Conservation (phyloP, 1,140 invertebrate genomes). For the Luehdorfia chinensis region DNA sequence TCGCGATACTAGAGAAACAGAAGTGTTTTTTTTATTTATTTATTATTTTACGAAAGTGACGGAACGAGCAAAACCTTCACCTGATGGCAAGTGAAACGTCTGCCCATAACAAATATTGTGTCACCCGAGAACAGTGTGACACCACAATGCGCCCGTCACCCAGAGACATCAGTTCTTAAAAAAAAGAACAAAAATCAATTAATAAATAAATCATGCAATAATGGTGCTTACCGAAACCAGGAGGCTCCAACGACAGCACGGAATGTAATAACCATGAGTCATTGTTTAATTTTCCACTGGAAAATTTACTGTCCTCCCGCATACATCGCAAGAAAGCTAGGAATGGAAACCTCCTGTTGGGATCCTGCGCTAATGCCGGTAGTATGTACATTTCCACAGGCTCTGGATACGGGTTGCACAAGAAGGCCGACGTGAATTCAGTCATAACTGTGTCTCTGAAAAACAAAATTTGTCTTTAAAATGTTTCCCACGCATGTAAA, state of each 20-base stretch:
- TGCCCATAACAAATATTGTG: too few species aligned
- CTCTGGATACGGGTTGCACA: constrained; percentile 76
- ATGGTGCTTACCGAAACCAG: constrained; percentile 79
- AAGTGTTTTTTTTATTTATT: too few species aligned
- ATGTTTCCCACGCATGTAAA: neutral
- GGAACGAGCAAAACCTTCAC: too few species aligned
- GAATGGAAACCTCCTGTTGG: constrained; percentile 73
- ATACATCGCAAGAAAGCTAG: constrained; percentile 60
- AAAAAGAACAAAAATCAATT: too few species aligned
- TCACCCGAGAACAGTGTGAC: too few species aligned
- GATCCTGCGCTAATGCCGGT: constrained; percentile 72
- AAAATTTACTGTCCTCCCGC: constrained; percentile 40
- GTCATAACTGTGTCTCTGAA: constrained; percentile 67
- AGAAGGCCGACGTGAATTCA: constrained; percentile 74
- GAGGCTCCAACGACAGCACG: constrained; percentile 82
- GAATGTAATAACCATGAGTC: constrained; percentile 76
- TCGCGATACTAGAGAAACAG: too few species aligned
- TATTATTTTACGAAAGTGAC: too few species aligned
- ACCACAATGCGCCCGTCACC: too few species aligned
- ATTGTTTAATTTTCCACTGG: constrained; percentile 43
- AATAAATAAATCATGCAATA: too few species aligned
- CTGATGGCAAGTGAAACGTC: too few species aligned
- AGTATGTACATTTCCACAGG: constrained; percentile 78
- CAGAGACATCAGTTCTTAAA: too few species aligned
- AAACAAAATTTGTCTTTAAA: constrained; percentile 13